Evolutionary conservation across 2,113 vertebrate genomes (phyloP), one percentile per base, ranked within the genome.

Genomic region (Pluvialis apricaria): DNA sequence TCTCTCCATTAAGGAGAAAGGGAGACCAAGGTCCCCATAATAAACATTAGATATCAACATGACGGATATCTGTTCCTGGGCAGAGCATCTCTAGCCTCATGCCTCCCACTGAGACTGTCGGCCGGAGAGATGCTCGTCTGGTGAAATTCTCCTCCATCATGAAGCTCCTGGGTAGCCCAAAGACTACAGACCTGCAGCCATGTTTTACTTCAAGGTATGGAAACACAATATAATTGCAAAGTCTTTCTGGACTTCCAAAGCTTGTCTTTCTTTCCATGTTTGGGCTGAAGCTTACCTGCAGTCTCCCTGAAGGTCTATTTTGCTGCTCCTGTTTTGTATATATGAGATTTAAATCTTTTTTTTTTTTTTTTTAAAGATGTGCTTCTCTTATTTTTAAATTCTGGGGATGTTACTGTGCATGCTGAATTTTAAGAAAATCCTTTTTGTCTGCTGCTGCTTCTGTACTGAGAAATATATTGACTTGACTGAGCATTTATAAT

Each of bases 81-180:
- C 55, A 81, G 79, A 66, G 42, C 38, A 24, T 25, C 51, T 62
- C 86, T 34, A 1, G 40, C 68, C 80, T 61, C 8, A 3, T 20
- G 60, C 60, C 42, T 71, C 58, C 1, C 47, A 57, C 25, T 36
- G 6, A 11, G 34, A 13, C 28, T 0, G 0, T 24, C 2, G 0
- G 21, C 21, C 15, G 72, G 22, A 76, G 31, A 36, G 47, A 34
- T 0, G 1, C 36, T 49, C 1, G 1, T 4, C 58, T 72, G 10
- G 55, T 83, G 36, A 26, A 82, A 26, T 61, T 78, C 79, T 81
- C 17, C 57, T 69, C 75, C 11, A 16, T 15, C 2, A 0, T 15
- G 36, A 86, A 45, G 62, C 17, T 58, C 42, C 31, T 1, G 0
- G 10, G 44, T 36, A 75, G 44, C 52, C 85, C 65, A 26, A 49